Base-by-base conservation (phyloP, 2,113 vertebrate genomes). In the Motacilla tschutschensis region DNA sequence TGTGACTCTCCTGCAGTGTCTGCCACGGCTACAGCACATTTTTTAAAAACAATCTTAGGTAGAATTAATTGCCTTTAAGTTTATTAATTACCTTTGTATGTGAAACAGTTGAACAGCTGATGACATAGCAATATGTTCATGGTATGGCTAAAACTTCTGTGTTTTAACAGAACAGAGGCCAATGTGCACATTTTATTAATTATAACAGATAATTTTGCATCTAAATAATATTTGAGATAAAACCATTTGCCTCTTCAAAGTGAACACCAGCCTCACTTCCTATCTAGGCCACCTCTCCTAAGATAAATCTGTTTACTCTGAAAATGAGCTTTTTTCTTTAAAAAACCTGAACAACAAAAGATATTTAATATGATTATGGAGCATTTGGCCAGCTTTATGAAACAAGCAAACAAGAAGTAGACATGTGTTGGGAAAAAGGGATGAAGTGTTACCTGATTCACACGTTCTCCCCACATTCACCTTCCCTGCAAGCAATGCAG, bases 371-470 rank as follows among this genome's bases (percentile, higher is more conserved):
- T 4, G 6, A 76, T 17, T 51, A 33, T 35, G 14, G 33, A 62
- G 28, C 3, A 19, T 31, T 33, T 77, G 38, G 43, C 2, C n/a
- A 57, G 13, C 26, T 79, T 72, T 44, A 48, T 3, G 4, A 50
- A 75, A 60, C 14, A 41, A 66, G 20, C 4, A 46, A 60, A 51
- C 8, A 33, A 41, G 25, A 46, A 47, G 14, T 3, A 33, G 22
- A 4, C 0, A 0, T 29, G 17, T n/a, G 2, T 5, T 46, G 17
- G 40, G n/a, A 67, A 71, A 40, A 71, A 57, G 8, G 15, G 20
- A 2, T 46, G 25, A 54, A 51, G 10, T 0, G 0, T 31, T 24
- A 8, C 24, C 8, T 2, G 16, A 67, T 4, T 31, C 28, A 19
- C 20, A 43, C 10, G 4, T 43, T 47, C 8, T 60, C 31, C 20